These are phyloP conservation scores for Syngnathus floridae DNA, from an alignment of 2,113 vertebrate genomes.

Conservation along the genomic window DNA sequence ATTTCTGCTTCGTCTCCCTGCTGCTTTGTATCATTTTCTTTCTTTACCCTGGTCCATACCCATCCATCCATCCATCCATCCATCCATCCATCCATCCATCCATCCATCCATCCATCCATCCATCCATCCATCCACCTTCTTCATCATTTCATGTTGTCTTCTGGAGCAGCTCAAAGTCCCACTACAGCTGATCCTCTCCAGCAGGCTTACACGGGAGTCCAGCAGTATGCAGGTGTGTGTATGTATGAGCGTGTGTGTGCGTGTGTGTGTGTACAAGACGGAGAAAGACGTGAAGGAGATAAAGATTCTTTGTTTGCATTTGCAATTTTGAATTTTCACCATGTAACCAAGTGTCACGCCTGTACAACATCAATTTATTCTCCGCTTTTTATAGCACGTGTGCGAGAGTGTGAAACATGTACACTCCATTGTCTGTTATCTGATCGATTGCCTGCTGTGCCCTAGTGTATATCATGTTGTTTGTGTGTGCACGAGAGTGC, in stretches of 20 bases:
- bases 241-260: slow-evolving; percentile 18
- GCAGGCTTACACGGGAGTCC: slow-evolving; percentile 98
- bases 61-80: slow-evolving; percentile 25
- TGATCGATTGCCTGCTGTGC: slow-evolving; percentile 54
- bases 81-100: slow-evolving; percentile 26
- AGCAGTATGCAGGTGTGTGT: slow-evolving; percentile 95
- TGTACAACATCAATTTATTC: slow-evolving; percentile 43
- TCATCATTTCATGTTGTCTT: slow-evolving; percentile 57
- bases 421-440: slow-evolving; percentile 55
- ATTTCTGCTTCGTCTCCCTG: slow-evolving; percentile 39
- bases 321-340: slow-evolving; percentile 52
- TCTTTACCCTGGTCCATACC: slow-evolving; percentile 49
- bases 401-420: slow-evolving; percentile 31
- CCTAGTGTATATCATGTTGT: slow-evolving; percentile 59
- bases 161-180: slow-evolving; percentile 92
- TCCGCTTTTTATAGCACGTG: slow-evolving; percentile 23
- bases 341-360: slow-evolving; percentile 36
- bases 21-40: slow-evolving; percentile 47
- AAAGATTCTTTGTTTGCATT: slow-evolving; percentile 42
- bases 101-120: slow-evolving; percentile 18
- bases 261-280: not conserved
- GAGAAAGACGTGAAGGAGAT: not conserved
- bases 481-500: slow-evolving; percentile 19
- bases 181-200: slow-evolving; percentile 96
- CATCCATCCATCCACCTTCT: slow-evolving; percentile 16